Percentiles rank a stretch among this genome's conserved stretches.
These are phyloP conservation scores for Borostomias antarcticus DNA, from an alignment of 2,797 vertebrate genomes.

Conservation along the genomic window DNA sequence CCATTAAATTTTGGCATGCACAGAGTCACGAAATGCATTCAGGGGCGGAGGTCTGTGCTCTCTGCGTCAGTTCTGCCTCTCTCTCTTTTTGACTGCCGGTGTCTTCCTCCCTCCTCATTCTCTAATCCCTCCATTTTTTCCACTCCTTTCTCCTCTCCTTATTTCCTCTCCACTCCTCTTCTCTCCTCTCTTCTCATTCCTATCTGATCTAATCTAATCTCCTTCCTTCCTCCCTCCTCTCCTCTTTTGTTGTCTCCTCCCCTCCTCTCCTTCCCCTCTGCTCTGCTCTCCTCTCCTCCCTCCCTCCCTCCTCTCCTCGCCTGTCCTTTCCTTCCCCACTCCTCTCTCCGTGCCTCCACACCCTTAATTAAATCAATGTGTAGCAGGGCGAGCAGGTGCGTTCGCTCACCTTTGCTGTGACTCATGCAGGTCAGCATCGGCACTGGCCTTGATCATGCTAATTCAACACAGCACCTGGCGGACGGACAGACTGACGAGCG, in stretches of 20 bases:
- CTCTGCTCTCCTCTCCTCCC: constrained; percentile 10
- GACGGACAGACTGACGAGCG: constrained; percentile 43
- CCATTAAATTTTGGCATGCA: too few relatives aligned
- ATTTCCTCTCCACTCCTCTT: too few relatives aligned
- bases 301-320: constrained; percentile 28
- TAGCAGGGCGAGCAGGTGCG: constrained; percentile 49
- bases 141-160: neutral
- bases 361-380: constrained; percentile 71
- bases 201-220: neutral
- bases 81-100: constrained; percentile 60
- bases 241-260: neutral
- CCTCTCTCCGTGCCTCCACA: constrained; percentile 41
- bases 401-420: constrained; percentile 59
- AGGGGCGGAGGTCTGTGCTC: too few relatives aligned
- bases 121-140: neutral
- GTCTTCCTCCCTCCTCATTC: neutral
- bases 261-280: neutral
- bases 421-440: constrained; percentile 51
- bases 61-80: constrained; percentile 44
- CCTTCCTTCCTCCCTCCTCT: neutral
- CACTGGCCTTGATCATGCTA: constrained; percentile 73
- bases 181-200: neutral
- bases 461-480: constrained; percentile 61
- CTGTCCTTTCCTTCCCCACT: constrained; percentile 1
- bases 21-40: too few relatives aligned